phyloP scores from a whole-genome alignment of 1,140 invertebrate genomes.

The Drosophila tristis region DNA sequence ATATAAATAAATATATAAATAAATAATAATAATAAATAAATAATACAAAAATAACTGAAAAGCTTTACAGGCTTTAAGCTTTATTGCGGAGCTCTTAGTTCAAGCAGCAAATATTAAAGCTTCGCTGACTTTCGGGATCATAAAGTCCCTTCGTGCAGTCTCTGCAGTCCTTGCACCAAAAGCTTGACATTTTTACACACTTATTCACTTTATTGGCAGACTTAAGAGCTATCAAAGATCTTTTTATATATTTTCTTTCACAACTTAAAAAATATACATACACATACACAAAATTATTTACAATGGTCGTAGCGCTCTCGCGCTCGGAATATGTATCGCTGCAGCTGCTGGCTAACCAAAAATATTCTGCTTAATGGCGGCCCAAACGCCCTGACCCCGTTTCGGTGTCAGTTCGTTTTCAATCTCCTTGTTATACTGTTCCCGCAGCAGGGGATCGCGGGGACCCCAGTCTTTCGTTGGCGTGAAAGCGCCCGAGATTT shows the following conservation, averaged over 20 bases:
- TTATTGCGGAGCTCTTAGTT: too few species aligned
- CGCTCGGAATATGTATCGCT: not conserved
- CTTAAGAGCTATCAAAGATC: constrained; percentile 45
- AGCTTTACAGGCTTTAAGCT: too few species aligned
- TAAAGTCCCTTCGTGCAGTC: too few species aligned
- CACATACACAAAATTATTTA: constrained; percentile 9
- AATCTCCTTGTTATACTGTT: constrained; percentile 78
- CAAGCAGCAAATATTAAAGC: too few species aligned
- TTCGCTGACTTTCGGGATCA: too few species aligned
- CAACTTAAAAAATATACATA: constrained; percentile 6
- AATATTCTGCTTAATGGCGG: constrained; percentile 72
- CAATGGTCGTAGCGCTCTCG: not conserved
- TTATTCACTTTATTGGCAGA: constrained; percentile 62
- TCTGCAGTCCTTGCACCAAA: too few species aligned
- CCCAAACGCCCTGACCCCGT: constrained; percentile 60
- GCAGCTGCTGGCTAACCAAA: constrained; percentile 36
- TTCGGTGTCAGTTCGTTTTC: constrained; percentile 60
- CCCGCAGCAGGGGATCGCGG: constrained; percentile 64
- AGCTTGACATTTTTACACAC: not conserved
- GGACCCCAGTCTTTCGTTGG: constrained; percentile 87
- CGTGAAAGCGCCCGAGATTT: constrained; percentile 84
- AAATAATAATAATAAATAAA: too few species aligned
- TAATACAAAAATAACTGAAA: too few species aligned
- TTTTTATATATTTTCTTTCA: constrained; percentile 17
- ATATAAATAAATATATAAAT: too few species aligned